Evolutionary conservation across 2,888 invertebrate species (phyloP).

Genomic region (Drosophila meridionalis): DNA sequence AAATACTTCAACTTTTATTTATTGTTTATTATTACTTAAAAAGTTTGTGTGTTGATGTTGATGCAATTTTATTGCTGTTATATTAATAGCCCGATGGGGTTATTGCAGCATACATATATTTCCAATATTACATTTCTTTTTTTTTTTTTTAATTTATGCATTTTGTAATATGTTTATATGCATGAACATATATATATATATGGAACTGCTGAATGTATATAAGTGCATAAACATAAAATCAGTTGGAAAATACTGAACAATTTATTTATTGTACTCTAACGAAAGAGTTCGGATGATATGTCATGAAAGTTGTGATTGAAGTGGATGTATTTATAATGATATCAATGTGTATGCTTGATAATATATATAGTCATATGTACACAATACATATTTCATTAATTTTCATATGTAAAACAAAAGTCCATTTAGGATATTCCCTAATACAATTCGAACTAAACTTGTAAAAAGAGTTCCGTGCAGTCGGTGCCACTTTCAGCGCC

Average conservation of each 20-base stretch:
- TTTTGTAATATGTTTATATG: conserved; percentile 21
- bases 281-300: not conserved
- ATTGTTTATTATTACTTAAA: conserved; percentile 10
- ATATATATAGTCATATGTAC: no score
- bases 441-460: no score
- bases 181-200: conserved; percentile 15
- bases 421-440: no score
- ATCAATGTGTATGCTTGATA: no score
- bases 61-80: conserved; percentile 3
- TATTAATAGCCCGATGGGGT: conserved; percentile 24
- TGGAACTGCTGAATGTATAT: not conserved
- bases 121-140: conserved; percentile 16
- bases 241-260: conserved; percentile 12
- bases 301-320: not conserved
- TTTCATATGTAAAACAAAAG: no score
- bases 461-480: not conserved
- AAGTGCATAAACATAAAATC: not conserved
- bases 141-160: conserved; percentile 46
- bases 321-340: no score
- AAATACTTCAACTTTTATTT: conserved; percentile 1
- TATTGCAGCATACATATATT: conserved; percentile 51
- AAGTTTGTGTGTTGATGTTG: conserved; percentile 14
- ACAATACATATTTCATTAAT: no score
- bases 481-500: not conserved
- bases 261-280: conserved; percentile 14